phyloP scores from a whole-genome alignment of 2,797 vertebrate genomes.

The Myotis myotis region DNA sequence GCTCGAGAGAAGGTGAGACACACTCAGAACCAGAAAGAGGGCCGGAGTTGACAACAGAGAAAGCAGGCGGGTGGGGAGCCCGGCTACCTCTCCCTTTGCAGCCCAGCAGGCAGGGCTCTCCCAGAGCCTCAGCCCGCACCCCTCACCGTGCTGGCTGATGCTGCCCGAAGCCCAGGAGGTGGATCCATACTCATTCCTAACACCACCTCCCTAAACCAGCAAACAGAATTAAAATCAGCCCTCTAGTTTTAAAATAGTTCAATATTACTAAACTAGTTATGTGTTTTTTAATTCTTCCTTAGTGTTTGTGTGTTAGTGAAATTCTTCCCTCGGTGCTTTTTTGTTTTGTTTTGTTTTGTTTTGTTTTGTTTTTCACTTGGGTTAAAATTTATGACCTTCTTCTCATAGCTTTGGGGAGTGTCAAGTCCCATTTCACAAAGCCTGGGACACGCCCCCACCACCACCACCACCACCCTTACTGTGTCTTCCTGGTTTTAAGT shows the following conservation, averaged over 20 bases:
- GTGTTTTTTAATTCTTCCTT: slow-evolving; percentile 3
- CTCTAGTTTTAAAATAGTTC: slow-evolving; percentile 1
- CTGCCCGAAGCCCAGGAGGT: not conserved
- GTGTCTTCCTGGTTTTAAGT: not conserved
- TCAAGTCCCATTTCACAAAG: not conserved
- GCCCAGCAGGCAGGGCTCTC: rapidly evolving
- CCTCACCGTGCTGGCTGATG: not conserved
- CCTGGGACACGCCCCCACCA: not conserved
- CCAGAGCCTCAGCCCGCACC: rapidly evolving
- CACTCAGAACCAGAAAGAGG: not conserved
- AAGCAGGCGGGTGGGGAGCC: not conserved
- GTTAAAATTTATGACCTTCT: not conserved
- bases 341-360: too few relatives aligned
- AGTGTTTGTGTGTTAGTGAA: not conserved
- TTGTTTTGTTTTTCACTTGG: not conserved
- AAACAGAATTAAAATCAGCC: not conserved
- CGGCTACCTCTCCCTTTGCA: rapidly evolving
- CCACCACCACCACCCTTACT: not conserved
- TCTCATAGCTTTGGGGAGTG: not conserved
- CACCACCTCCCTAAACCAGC: not conserved
- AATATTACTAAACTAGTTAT: not conserved
- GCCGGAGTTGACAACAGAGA: not conserved
- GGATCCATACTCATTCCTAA: not conserved
- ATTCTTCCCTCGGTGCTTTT: not conserved
- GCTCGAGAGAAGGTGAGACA: not conserved